Percentiles rank a stretch among this genome's conserved stretches.
phyloP scores from a whole-genome alignment of 2,888 invertebrate genomes.

The Mycalesis mineus region DNA sequence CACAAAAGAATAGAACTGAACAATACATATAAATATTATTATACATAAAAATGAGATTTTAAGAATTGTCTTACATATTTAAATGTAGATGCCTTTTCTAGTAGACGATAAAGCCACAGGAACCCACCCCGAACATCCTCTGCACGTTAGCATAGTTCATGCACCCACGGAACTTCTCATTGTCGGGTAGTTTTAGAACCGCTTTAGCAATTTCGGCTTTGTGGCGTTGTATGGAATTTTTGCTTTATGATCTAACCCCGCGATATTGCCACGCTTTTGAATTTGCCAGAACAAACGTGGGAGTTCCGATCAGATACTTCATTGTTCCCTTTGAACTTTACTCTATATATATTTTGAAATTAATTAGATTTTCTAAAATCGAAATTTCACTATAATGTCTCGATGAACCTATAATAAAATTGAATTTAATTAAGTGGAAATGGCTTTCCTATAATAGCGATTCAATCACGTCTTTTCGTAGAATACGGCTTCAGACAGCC shows the following conservation, averaged over 20 bases:
- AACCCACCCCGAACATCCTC: conserved; percentile 26
- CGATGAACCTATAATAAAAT: too few species aligned
- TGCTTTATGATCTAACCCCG: conserved; percentile 38
- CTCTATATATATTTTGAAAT: neutral
- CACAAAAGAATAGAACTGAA: too few species aligned
- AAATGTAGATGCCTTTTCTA: neutral
- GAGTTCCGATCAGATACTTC: conserved; percentile 17
- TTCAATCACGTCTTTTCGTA: too few species aligned
- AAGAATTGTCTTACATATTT: too few species aligned
- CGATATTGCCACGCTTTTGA: conserved; percentile 31
- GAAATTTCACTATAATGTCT: too few species aligned
- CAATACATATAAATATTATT: too few species aligned
- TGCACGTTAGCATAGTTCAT: conserved; percentile 35
- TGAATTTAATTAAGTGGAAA: too few species aligned
- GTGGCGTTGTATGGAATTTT: conserved; percentile 47
- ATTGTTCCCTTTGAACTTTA: neutral
- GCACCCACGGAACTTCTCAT: conserved; percentile 42
- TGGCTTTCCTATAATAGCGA: too few species aligned
- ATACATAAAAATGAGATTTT: too few species aligned
- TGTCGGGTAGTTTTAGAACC: conserved; percentile 43
- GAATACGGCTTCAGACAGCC: too few species aligned
- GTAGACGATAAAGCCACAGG: conserved; percentile 2
- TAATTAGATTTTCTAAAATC: neutral
- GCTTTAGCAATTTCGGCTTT: conserved; percentile 52
- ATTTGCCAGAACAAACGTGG: conserved; percentile 25